Evolutionary conservation across 2,113 vertebrate species (phyloP).

Genomic region (Nyctereutes procyonoides): DNA sequence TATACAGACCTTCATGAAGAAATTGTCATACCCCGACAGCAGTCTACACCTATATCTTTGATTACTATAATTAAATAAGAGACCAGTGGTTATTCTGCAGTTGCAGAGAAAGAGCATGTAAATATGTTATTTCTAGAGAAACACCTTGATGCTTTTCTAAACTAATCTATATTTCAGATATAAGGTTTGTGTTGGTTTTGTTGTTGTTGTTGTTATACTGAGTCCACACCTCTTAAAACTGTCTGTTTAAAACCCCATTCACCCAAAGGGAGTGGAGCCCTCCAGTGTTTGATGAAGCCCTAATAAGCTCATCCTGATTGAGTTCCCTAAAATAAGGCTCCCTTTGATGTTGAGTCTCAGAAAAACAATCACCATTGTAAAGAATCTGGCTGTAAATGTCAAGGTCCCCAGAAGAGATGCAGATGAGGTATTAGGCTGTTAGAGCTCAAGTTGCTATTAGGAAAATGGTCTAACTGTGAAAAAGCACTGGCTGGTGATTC

Average conservation of each 20-base stretch:
- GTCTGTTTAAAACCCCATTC: neutral
- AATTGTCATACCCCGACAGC: constrained; percentile 5
- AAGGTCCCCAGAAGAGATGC: neutral
- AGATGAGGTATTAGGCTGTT: constrained; percentile 29
- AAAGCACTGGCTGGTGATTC: neutral
- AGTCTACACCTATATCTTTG: constrained; percentile 11
- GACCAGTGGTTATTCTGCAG: neutral
- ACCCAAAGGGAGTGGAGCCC: neutral
- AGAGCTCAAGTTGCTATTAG: constrained; percentile 7
- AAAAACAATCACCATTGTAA: constrained; percentile 38
- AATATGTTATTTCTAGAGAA: constrained; percentile 58
- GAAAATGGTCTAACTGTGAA: neutral
- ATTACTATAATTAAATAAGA: constrained; percentile 68
- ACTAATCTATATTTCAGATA: neutral
- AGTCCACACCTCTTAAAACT: neutral
- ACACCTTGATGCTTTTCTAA: constrained; percentile 60
- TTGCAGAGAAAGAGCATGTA: constrained; percentile 7
- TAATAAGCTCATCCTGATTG: constrained; percentile 1
- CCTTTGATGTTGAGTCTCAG: constrained; percentile 15
- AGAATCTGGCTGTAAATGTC: constrained; percentile 66
- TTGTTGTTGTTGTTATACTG: neutral
- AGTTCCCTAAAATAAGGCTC: constrained; percentile 19
- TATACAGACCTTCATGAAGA: constrained; percentile 20
- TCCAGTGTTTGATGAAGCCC: neutral
- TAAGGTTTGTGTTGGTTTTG: neutral